Percentiles rank a stretch among this genome's conserved stretches.
Evolutionary conservation across 2,888 invertebrate genomes (phyloP).

Genomic region (Notodonta dromedarius): DNA sequence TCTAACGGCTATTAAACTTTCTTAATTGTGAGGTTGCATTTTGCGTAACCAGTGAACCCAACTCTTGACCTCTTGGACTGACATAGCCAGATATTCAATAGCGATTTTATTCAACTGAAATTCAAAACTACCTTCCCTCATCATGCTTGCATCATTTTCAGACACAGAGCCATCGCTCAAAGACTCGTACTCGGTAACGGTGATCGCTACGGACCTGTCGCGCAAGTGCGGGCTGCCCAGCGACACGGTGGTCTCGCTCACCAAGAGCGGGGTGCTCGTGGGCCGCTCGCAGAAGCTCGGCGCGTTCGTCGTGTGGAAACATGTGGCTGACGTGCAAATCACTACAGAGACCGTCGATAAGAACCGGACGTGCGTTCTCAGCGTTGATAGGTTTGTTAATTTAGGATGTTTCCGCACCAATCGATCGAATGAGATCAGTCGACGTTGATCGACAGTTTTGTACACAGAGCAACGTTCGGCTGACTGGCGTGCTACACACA

Average conservation of each 20-base stretch:
- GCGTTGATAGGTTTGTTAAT: constrained; percentile 84
- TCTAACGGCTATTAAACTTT: no score
- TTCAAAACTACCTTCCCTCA: constrained; percentile 19
- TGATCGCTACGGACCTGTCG: constrained; percentile 86
- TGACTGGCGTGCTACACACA: no score
- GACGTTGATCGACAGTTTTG: no score
- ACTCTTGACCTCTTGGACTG: no score
- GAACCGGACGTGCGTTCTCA: constrained; percentile 84
- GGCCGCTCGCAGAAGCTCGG: constrained; percentile 78
- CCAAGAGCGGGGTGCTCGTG: constrained; percentile 81
- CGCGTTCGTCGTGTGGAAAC: constrained; percentile 84
- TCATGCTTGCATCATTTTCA: constrained; percentile 53
- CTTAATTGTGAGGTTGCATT: no score
- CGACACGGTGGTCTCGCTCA: constrained; percentile 82
- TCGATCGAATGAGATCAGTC: no score
- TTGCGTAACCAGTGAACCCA: no score
- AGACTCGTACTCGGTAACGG: constrained; percentile 84
- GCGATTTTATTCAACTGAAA: no score
- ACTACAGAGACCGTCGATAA: constrained; percentile 75
- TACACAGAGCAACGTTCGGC: no score
- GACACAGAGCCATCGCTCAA: constrained; percentile 76
- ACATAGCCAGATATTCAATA: no score
- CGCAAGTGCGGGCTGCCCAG: constrained; percentile 85
- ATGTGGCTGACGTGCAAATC: constrained; percentile 83
- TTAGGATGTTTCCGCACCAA: constrained; percentile 2